Evolutionary conservation across 2,797 vertebrate species (phyloP), one percentile per base, ranked within the genome.

Genomic region (Macroramphosus scolopax): DNA sequence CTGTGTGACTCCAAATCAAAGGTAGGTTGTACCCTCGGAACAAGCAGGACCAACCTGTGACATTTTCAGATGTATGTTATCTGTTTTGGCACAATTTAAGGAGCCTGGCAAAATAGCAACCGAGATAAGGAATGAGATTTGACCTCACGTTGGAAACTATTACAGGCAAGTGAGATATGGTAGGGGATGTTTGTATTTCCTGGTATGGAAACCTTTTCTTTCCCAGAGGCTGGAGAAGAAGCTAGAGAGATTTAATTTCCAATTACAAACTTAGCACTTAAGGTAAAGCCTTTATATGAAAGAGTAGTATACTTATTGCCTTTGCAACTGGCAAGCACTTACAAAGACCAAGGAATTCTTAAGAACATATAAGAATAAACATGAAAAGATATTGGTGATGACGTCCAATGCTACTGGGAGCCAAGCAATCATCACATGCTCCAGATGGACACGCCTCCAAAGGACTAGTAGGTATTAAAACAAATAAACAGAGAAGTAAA

Each of bases 41-140:
- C n/a, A n/a, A n/a, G n/a, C 11, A 13, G 32, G 32, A 38, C 60
- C 6, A 41, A n/a, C n/a, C 26, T 33, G 17, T 64, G 45, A 48
- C 38, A 39, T 49, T 53, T 51, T 36, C 38, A 60, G 3, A 31
- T 56, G 39, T 44, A 37, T 47, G 17, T 22, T 45, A 33, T 66
- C 47, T 68, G 32, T 43, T 66, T 72, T 74, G 68, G 63, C 57
- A 51, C 31, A 41, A 32, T 56, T 32, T 46, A 48, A 46, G 29
- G n/a, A 53, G 64, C 67, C 86, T 83, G 84, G 48, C 29, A 70
- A 78, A 87, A 84, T 71, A 84, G 25, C 71, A 54, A 46, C 43
- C 8, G 2, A 43, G 82, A 84, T 86, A 85, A 82, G 59, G 42
- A 35, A 63, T 34, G 36, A 12, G 30, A 36, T 52, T 39, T 54